Evolutionary conservation across 1,140 invertebrate species (phyloP), one percentile per base, ranked within the genome.

Genomic region (Asbolus verrucosus): DNA sequence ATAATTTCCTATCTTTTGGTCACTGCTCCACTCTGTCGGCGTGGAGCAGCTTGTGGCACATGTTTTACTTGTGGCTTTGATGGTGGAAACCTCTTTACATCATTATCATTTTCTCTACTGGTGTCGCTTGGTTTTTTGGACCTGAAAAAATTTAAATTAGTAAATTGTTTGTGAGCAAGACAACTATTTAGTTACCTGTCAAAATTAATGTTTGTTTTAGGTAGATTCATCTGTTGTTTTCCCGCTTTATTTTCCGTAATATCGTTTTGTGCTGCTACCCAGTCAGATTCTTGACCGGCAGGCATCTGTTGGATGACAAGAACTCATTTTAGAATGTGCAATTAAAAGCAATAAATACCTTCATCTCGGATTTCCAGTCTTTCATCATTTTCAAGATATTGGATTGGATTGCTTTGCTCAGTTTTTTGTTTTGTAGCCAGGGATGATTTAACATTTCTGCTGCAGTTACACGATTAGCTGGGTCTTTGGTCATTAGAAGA

Each of bases 381-480:
- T 77, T 73, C 79, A 81, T 80, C 73, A 77, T 79, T 63, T 80
- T 76, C 1, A 80, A 46, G 27, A 81, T 75, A 54, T 79, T 81
- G 30, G 74, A 66, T 15, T 74, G 31, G 2, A 13, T 75, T 6
- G 63, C 30, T 8, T 67, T 71, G 8, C 59, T 67, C n/a, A 74
- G 41, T 21, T 60, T 67, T 41, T 76, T 78, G 75, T 83, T 84
- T 5, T 79, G 78, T 31, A 87, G 78, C 85, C 85, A 87, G 0
- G 81, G 78, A 78, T 87, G 84, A 31, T 83, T 71, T 14, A 82
- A 72, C 3, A 87, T 76, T 79, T 87, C 85, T 38, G 79, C 77
- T 0, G 86, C 85, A 1, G 85, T 83, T 15, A 85, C 72, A 41
- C 86, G 76, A 72, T 85, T 81, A 19, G 84, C 84, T 13, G 86